Conservation (phyloP, 2,113 vertebrate genomes). For the Sula dactylatra region DNA sequence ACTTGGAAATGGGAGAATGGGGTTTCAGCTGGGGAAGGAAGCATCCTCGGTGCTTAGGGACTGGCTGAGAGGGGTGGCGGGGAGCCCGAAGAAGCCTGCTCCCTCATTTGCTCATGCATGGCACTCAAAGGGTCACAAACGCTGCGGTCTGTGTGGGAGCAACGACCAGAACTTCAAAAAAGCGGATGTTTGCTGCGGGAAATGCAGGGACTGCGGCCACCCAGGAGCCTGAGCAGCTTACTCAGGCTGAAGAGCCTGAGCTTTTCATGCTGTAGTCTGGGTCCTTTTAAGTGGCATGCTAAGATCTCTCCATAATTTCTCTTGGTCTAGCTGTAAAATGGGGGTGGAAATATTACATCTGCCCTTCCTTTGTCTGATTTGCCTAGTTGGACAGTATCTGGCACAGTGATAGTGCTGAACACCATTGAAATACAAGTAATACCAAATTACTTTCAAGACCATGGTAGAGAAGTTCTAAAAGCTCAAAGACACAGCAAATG, state of each 20-base stretch:
- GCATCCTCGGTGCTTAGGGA: background rate
- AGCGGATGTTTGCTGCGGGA: background rate
- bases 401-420: background rate
- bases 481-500: background rate
- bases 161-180: background rate
- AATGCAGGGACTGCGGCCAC: background rate
- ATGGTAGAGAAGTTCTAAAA: background rate
- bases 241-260: too few relatives aligned
- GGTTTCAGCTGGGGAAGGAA: background rate
- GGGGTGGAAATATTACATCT: background rate
- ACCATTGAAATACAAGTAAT: background rate
- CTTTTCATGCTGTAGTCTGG: background rate
- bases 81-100: background rate
- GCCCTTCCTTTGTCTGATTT: background rate
- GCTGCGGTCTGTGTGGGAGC: background rate
- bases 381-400: background rate
- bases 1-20: background rate
- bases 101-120: background rate
- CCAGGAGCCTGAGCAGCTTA: background rate
- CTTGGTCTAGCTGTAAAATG: background rate
- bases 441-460: background rate
- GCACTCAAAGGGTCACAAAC: background rate
- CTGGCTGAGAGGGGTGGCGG: background rate
- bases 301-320: background rate
- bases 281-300: background rate